These are phyloP conservation scores for Andrena fulva DNA, from an alignment of 2,888 invertebrate species.

Conservation along the genomic window DNA sequence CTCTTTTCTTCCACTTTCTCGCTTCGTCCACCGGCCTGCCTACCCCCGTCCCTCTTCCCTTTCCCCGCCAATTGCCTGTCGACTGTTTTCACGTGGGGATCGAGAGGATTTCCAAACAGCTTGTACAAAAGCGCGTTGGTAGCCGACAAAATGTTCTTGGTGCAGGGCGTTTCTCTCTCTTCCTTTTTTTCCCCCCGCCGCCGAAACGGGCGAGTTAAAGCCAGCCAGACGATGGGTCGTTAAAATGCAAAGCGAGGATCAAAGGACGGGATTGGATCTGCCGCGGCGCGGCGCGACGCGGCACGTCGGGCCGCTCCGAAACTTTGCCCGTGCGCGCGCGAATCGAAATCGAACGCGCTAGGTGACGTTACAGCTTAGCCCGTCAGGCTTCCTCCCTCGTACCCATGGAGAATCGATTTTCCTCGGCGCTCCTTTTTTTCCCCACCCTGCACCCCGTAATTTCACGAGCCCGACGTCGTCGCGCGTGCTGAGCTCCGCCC, in stretches of 20 bases:
- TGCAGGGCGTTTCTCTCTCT: slow-evolving; percentile 32
- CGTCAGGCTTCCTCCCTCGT: not conserved
- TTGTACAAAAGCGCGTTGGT: slow-evolving; percentile 39
- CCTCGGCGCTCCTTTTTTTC: not conserved
- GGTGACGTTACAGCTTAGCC: slow-evolving; percentile 38
- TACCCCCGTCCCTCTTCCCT: no score
- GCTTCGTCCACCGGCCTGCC: not conserved
- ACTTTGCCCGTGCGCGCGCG: slow-evolving; percentile 52
- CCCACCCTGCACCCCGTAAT: not conserved
- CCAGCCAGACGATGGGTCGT: slow-evolving; percentile 70
- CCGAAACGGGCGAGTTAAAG: slow-evolving; percentile 52
- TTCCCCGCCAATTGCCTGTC: slow-evolving; percentile 6
- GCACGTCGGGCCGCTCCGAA: slow-evolving; percentile 29
- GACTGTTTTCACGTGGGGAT: slow-evolving; percentile 34
- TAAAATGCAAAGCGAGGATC: slow-evolving; percentile 80
- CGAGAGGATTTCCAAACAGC: slow-evolving; percentile 40
- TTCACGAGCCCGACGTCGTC: not conserved
- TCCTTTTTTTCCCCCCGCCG: not conserved
- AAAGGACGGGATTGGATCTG: slow-evolving; percentile 76
- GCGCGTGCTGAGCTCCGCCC: not conserved
- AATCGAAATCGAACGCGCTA: slow-evolving; percentile 58
- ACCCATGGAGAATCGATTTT: not conserved
- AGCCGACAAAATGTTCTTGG: slow-evolving; percentile 50
- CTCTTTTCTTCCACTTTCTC: slow-evolving; percentile 1
- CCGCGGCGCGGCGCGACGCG: slow-evolving; percentile 44